These are phyloP conservation scores for Neodiprion fabricii DNA, from an alignment of 1,140 invertebrate species.

Conservation along the genomic window DNA sequence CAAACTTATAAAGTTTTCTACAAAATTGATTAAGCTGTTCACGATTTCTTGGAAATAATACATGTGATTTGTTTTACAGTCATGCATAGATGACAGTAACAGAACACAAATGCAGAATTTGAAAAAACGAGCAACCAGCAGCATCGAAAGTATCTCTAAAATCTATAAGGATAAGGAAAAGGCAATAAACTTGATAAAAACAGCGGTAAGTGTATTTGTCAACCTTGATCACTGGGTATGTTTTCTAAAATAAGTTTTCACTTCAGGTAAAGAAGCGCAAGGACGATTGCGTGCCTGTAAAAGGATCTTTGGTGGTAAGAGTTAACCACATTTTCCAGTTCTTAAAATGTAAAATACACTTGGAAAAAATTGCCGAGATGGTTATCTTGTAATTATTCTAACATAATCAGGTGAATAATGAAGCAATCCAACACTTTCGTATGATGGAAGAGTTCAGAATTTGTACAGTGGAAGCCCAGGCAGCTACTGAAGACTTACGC, in stretches of 20 bases:
- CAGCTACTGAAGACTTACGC: conserved; percentile 54
- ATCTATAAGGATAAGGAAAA: conserved; percentile 40
- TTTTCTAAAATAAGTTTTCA: not conserved
- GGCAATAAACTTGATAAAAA: conserved; percentile 25
- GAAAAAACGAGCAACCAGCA: conserved; percentile 32
- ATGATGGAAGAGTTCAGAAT: conserved; percentile 56
- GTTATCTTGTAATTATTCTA: conserved; percentile 22
- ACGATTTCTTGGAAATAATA: too few species aligned
- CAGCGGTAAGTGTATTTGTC: not conserved
- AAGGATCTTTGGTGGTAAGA: not conserved
- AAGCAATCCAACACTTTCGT: conserved; percentile 41
- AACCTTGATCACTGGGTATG: not conserved
- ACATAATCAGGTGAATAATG: conserved; percentile 22
- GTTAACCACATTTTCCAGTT: not conserved
- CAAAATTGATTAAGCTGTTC: too few species aligned
- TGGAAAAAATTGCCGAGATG: conserved; percentile 11
- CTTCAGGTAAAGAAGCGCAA: conserved; percentile 10
- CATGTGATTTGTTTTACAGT: not conserved
- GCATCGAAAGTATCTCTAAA: conserved; percentile 37
- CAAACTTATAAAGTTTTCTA: conserved; percentile 7
- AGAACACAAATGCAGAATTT: conserved; percentile 22
- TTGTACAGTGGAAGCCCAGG: conserved; percentile 56
- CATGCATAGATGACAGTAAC: conserved; percentile 15
- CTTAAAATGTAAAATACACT: not conserved
- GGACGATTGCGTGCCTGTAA: not conserved